These are phyloP conservation scores for human (Homo sapiens) DNA, from an alignment of 2,113 vertebrate genomes.

Conservation along the genomic window GRCh38 chr6:57169501-57170000, in stretches of 20 bases:
- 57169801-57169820: slow-evolving; percentile 1
- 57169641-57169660: slow-evolving; percentile 40
- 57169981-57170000: neutral
- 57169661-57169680: neutral
- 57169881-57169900: neutral
- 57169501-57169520: slow-evolving; percentile 21
- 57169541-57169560: slow-evolving; percentile 19
- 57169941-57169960: neutral
- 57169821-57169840: neutral
- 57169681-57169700: neutral
- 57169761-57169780: neutral
- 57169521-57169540: slow-evolving; percentile 28
- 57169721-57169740: neutral
- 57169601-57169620: neutral
- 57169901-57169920: neutral
- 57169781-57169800: neutral
- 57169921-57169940: neutral
- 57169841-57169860: neutral
- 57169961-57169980: neutral
- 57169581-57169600: neutral
- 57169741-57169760: neutral
- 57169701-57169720: slow-evolving; percentile 29
- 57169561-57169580: slow-evolving; percentile 37
- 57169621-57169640: neutral
- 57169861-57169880: neutral